Conservation (phyloP, 2,113 vertebrate species). For the Lethenteron camtschaticum region DNA sequence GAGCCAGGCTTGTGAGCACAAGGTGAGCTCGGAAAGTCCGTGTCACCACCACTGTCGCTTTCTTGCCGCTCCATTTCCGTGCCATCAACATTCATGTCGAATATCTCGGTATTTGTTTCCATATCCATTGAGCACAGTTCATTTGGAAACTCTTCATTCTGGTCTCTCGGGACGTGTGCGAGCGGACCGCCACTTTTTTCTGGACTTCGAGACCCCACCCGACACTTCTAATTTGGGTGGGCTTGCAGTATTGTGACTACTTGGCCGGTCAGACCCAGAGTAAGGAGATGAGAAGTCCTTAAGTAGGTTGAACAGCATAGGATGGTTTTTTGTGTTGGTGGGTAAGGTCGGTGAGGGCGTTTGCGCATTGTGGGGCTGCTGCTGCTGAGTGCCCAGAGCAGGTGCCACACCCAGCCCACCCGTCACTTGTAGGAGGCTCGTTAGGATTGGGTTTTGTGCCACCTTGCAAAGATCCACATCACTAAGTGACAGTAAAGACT, state of each 20-base stretch:
- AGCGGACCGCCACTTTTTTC: conserved; percentile 68
- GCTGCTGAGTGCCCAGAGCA: conserved; percentile 70
- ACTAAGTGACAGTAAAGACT: no score
- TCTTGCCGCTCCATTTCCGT: no score
- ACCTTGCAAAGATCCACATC: conserved; percentile 69
- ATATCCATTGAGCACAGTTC: conserved; percentile 35
- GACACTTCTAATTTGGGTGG: conserved; percentile 9
- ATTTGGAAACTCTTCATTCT: conserved; percentile 47
- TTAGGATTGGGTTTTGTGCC: conserved; percentile 92
- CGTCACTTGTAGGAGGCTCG: conserved; percentile 83
- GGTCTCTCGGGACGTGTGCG: conserved; percentile 36
- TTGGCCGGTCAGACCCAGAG: conserved; percentile 64
- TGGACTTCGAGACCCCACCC: conserved; percentile 36
- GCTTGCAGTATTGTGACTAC: conserved; percentile 43
- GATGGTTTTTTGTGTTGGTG: conserved; percentile 82
- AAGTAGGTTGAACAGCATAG: conserved; percentile 95
- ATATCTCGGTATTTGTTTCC: no score
- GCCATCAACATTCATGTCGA: no score
- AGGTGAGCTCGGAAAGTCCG: no score
- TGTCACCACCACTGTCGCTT: no score
- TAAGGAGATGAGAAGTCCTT: conserved; percentile 94
- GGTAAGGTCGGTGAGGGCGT: conserved; percentile 81
- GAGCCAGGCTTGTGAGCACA: no score
- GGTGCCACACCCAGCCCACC: conserved; percentile 62
- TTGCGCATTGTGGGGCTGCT: conserved; percentile 51